These are phyloP conservation scores for Tenthredo distinguenda DNA, from an alignment of 2,888 invertebrate genomes.

Conservation along the genomic window DNA sequence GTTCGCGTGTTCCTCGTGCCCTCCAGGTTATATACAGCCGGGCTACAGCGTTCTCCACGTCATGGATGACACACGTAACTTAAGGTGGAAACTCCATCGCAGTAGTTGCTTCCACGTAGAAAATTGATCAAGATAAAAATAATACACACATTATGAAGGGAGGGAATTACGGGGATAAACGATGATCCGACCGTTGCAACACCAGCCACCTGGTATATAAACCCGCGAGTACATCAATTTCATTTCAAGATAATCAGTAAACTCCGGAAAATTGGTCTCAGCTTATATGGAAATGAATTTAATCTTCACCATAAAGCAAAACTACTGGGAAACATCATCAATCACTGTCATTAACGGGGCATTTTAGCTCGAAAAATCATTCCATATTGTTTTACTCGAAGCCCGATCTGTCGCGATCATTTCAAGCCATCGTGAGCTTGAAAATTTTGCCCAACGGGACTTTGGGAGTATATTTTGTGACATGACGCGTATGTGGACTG, in stretches of 20 bases:
- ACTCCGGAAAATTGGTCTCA: not conserved
- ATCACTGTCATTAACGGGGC: not conserved
- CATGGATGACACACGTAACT: constrained; percentile 37
- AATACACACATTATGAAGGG: not conserved
- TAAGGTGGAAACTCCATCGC: constrained; percentile 11
- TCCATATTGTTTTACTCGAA: not conserved
- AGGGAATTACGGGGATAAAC: not conserved
- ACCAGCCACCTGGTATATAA: not conserved
- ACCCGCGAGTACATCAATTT: not conserved
- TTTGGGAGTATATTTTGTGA: not conserved
- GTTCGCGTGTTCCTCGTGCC: constrained; percentile 29
- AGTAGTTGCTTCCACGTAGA: not conserved
- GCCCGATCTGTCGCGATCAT: not conserved
- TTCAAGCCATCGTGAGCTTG: not conserved
- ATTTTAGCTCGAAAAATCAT: not conserved
- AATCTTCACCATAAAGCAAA: not conserved
- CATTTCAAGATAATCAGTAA: constrained; percentile 2
- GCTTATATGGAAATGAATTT: not conserved
- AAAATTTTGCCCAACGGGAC: not conserved
- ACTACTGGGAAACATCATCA: not conserved
- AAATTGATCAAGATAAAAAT: constrained; percentile 22
- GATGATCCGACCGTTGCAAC: not conserved
- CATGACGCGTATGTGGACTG: too few species aligned
- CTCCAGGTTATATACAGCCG: not conserved
- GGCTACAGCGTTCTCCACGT: constrained; percentile 3